Conservation (phyloP, 2,113 vertebrate genomes). For the Calidris pugnax region DNA sequence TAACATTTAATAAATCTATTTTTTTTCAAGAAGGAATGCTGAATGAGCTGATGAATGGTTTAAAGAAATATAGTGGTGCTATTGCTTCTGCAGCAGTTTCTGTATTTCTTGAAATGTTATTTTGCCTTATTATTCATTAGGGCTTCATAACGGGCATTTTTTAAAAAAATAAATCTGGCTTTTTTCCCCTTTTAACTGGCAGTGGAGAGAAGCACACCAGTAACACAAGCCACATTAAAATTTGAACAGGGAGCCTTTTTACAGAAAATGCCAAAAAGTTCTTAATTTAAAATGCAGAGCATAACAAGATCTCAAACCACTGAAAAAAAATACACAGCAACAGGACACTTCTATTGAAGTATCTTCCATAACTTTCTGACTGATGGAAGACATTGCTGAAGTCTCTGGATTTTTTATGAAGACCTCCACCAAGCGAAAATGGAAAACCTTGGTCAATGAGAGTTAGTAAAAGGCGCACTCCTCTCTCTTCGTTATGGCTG, state of each 20-base stretch:
- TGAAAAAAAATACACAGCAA: neutral
- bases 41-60: neutral
- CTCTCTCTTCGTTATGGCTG: neutral
- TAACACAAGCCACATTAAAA: neutral
- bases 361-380: neutral
- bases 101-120: neutral
- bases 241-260: neutral
- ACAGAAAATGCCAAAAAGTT: neutral
- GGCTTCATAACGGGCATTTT: neutral
- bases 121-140: neutral
- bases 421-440: neutral
- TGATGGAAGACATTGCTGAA: neutral
- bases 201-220: neutral
- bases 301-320: neutral
- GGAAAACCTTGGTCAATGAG: neutral
- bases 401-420: neutral
- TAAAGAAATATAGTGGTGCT: neutral
- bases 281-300: neutral
- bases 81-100: neutral
- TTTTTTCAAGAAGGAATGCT: neutral
- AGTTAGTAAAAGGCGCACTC: neutral
- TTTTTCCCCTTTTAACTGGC: neutral
- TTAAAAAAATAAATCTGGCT: neutral
- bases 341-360: neutral
- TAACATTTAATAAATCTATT: neutral